A percentile compares a stretch with the other conserved stretches of the same genome.
These are phyloP conservation scores for Syngnathus acus DNA, from an alignment of 2,797 vertebrate genomes.

Conservation along the genomic window DNA sequence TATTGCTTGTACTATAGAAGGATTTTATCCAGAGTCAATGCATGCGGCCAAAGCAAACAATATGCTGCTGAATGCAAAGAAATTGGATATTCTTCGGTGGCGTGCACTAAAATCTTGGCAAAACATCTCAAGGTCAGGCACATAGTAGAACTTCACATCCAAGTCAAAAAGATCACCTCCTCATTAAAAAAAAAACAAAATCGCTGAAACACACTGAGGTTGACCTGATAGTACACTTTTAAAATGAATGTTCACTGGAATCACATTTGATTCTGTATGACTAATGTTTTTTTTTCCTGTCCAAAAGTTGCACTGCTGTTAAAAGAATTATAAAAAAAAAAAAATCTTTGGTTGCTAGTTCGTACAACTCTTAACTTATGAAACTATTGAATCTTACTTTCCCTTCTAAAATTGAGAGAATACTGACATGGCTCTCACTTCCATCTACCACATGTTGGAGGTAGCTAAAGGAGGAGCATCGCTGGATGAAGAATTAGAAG, in stretches of 20 bases:
- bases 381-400: background rate
- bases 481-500: background rate
- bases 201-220: background rate
- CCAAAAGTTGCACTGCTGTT: too few species aligned
- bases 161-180: background rate
- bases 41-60: background rate
- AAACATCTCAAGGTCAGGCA: slow-evolving; percentile 31
- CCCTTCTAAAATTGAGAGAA: background rate
- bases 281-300: background rate
- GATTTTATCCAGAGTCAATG: background rate
- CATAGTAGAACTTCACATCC: slow-evolving; percentile 1
- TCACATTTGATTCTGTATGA: background rate
- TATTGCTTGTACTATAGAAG: background rate
- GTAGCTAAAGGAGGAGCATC: background rate
- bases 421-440: background rate
- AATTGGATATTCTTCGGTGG: slow-evolving; percentile 16
- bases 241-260: background rate
- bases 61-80: slow-evolving; percentile 5
- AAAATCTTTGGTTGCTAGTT: background rate
- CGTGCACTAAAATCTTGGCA: slow-evolving; percentile 27
- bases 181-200: background rate
- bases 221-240: background rate
- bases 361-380: background rate
- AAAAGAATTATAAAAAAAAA: too few species aligned
- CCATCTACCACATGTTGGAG: too few species aligned